Evolutionary conservation across 2,888 invertebrate genomes (phyloP).

Genomic region (Biston stratarius): DNA sequence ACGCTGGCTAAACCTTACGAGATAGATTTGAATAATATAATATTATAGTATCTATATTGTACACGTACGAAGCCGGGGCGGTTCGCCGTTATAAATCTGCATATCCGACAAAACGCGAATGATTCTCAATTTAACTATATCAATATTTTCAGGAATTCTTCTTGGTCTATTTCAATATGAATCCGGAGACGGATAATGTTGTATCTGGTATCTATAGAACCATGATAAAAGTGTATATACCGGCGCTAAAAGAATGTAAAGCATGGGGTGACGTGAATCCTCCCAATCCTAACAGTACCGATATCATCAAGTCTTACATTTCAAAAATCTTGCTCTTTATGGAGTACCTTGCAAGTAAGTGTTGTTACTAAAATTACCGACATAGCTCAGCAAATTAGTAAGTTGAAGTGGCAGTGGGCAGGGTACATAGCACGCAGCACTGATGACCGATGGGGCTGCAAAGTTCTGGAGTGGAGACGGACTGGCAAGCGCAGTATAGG

Average conservation of each 20-base stretch:
- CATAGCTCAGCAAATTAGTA: background rate
- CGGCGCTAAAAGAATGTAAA: constrained; percentile 66
- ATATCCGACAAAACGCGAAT: too few relatives aligned
- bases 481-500: too few relatives aligned
- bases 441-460: too few relatives aligned
- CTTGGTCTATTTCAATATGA: constrained; percentile 66
- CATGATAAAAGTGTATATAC: constrained; percentile 66
- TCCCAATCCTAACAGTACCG: constrained; percentile 74
- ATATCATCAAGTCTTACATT: constrained; percentile 70
- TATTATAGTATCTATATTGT: too few relatives aligned
- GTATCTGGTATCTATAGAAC: constrained; percentile 77
- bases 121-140: too few relatives aligned
- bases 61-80: too few relatives aligned
- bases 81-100: too few relatives aligned
- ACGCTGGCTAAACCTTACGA: too few relatives aligned
- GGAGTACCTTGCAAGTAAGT: constrained; percentile 78
- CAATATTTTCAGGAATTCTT: constrained; percentile 69
- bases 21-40: too few relatives aligned
- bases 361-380: background rate
- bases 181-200: constrained; percentile 73
- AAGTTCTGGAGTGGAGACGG: too few relatives aligned
- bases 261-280: constrained; percentile 81
- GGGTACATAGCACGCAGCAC: too few relatives aligned
- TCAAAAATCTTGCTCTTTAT: constrained; percentile 78
- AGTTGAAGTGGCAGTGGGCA: too few relatives aligned